These are phyloP conservation scores for Agrochola lota DNA, from an alignment of 2,888 invertebrate species.

Conservation along the genomic window DNA sequence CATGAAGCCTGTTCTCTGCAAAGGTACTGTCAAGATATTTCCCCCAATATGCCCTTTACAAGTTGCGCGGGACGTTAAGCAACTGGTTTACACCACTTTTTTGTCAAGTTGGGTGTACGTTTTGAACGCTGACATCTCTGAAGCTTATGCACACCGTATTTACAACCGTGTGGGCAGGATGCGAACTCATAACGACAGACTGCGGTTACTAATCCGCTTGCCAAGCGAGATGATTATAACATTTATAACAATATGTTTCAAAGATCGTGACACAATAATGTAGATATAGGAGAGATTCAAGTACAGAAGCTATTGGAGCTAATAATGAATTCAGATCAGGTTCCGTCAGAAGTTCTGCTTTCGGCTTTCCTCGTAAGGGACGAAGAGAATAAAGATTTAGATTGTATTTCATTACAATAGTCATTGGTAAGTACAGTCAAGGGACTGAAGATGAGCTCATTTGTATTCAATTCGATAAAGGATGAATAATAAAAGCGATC, in stretches of 20 bases:
- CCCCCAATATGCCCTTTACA: constrained; percentile 40
- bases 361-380: constrained; percentile 47
- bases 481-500: constrained; percentile 56
- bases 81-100: constrained; percentile 50
- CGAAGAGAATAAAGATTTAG: constrained; percentile 50
- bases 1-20: constrained; percentile 26
- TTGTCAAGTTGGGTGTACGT: constrained; percentile 17
- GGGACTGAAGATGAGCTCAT: constrained; percentile 55
- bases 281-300: not conserved
- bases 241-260: constrained; percentile 5
- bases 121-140: constrained; percentile 8
- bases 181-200: constrained; percentile 10
- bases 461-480: constrained; percentile 58
- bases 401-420: constrained; percentile 50
- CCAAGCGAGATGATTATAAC: constrained; percentile 11
- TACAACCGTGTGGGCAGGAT: constrained; percentile 20
- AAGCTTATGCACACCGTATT: constrained; percentile 25
- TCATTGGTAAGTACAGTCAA: constrained; percentile 48
- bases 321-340: constrained; percentile 55
- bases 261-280: constrained; percentile 6
- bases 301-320: constrained; percentile 19
- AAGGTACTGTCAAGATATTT: constrained; percentile 35
- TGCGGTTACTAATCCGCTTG: constrained; percentile 10
- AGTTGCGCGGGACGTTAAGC: constrained; percentile 25
- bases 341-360: constrained; percentile 41